A percentile compares a stretch with the other conserved stretches of the same genome.
These are phyloP conservation scores for Neodiprion lecontei DNA, from an alignment of 1,140 invertebrate species.

Conservation along the genomic window DNA sequence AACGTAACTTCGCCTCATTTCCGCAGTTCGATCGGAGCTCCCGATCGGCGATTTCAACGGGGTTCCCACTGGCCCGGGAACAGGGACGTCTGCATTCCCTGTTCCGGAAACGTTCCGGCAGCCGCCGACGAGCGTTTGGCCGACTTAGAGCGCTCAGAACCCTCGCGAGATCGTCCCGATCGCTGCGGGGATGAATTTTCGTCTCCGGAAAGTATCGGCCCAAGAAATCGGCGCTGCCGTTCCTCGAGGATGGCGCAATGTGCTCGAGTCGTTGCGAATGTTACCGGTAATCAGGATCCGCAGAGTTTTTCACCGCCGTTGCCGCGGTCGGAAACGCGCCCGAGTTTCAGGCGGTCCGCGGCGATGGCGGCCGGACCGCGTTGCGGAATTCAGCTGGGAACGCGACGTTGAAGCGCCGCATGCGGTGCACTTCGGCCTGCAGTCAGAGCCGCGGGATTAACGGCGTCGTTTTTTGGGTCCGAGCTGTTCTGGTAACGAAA, in stretches of 20 bases:
- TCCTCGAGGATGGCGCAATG: neutral
- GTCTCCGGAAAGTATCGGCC: neutral
- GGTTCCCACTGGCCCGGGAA: neutral
- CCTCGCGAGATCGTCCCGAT: neutral
- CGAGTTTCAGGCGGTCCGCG: neutral
- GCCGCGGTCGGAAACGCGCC: neutral
- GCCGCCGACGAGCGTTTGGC: slow-evolving; percentile 9
- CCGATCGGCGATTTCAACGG: neutral
- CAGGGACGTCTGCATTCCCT: neutral
- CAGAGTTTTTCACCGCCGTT: too few species aligned
- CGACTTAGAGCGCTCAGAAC: slow-evolving; percentile 21
- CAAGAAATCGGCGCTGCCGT: neutral
- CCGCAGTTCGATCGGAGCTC: neutral
- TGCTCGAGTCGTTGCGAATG: slow-evolving; percentile 15
- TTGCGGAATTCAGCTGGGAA: too few species aligned
- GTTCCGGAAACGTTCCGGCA: neutral
- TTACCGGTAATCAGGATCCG: too few species aligned
- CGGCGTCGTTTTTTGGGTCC: too few species aligned
- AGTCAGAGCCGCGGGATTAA: too few species aligned
- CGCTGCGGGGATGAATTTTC: neutral
- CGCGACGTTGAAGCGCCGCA: slow-evolving; percentile 1
- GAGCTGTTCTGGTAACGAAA: too few species aligned
- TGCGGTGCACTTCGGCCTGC: neutral
- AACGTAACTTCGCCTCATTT: neutral
- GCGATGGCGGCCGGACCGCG: neutral